A percentile compares a stretch with the other conserved stretches of the same genome.
These are phyloP conservation scores for Acropternis orthonyx DNA, from an alignment of 2,797 vertebrate genomes.

Conservation along the genomic window DNA sequence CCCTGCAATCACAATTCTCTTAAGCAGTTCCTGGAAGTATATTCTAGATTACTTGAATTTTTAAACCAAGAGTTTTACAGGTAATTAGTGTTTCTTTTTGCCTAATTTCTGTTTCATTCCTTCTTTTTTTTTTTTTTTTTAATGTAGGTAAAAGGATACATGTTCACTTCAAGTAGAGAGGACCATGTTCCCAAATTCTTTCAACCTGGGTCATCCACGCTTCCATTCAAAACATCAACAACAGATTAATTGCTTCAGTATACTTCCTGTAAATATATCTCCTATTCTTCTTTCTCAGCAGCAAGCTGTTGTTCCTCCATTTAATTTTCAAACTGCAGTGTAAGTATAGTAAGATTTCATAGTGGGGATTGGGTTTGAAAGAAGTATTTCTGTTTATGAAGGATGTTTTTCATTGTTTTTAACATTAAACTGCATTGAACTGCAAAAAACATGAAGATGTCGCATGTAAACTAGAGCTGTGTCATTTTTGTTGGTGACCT, in stretches of 20 bases:
- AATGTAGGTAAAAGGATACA: conserved; percentile 70
- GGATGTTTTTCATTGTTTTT: background rate
- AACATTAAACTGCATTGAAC: background rate
- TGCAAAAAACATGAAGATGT: background rate
- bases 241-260: conserved; percentile 42
- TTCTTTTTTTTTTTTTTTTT: background rate
- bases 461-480: background rate
- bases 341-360: conserved; percentile 68
- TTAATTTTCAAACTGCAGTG: conserved; percentile 68
- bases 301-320: conserved; percentile 46
- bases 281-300: conserved; percentile 66
- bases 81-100: background rate
- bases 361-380: background rate
- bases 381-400: background rate
- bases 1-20: background rate
- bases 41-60: background rate
- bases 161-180: conserved; percentile 70
- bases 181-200: conserved; percentile 84
- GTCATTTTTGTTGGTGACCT: background rate
- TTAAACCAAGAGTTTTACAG: background rate
- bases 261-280: conserved; percentile 17
- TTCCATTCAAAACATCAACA: conserved; percentile 69
- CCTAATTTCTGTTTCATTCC: background rate
- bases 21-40: background rate
- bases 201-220: conserved; percentile 70